A percentile compares a stretch with the other conserved stretches of the same genome.
Evolutionary conservation across 1,140 invertebrate genomes (phyloP).

Genomic region (Lethrus apterus): DNA sequence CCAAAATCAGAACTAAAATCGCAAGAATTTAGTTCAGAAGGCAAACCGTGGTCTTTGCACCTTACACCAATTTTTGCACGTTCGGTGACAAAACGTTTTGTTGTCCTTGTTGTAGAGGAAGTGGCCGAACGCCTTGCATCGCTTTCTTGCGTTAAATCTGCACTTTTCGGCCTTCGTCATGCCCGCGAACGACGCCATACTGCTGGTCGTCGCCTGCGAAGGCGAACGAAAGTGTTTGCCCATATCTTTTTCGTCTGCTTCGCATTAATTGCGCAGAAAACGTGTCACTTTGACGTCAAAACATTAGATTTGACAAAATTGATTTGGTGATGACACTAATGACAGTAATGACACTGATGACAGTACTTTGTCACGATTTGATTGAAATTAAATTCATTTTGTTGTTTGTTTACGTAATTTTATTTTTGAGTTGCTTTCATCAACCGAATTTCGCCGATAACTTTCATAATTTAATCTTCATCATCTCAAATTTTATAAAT

Average conservation of each 20-base stretch:
- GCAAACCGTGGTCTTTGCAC: not conserved
- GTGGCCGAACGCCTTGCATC: not conserved
- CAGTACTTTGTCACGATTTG: too few relatives aligned
- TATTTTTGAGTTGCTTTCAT: too few relatives aligned
- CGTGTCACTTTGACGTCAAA: too few relatives aligned
- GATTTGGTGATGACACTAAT: too few relatives aligned
- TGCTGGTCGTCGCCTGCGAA: constrained; percentile 5
- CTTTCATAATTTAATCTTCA: too few relatives aligned
- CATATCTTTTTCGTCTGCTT: not conserved
- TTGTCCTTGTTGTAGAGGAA: constrained; percentile 9
- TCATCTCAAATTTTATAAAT: too few relatives aligned
- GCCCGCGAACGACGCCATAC: not conserved
- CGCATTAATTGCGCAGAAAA: not conserved
- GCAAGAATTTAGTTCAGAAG: not conserved
- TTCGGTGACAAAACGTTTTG: not conserved
- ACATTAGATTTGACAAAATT: too few relatives aligned
- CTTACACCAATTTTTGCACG: constrained; percentile 9
- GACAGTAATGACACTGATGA: too few relatives aligned
- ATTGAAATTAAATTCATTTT: too few relatives aligned
- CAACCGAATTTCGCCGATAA: too few relatives aligned
- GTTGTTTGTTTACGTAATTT: too few relatives aligned
- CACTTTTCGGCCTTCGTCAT: not conserved
- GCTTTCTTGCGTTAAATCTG: not conserved
- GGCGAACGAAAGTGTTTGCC: constrained; percentile 7
- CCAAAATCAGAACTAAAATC: not conserved